A percentile compares a stretch with the other conserved stretches of the same genome.
These are phyloP conservation scores for Oncorhynchus tshawytscha DNA, from an alignment of 2,113 vertebrate genomes.

Conservation along the genomic window DNA sequence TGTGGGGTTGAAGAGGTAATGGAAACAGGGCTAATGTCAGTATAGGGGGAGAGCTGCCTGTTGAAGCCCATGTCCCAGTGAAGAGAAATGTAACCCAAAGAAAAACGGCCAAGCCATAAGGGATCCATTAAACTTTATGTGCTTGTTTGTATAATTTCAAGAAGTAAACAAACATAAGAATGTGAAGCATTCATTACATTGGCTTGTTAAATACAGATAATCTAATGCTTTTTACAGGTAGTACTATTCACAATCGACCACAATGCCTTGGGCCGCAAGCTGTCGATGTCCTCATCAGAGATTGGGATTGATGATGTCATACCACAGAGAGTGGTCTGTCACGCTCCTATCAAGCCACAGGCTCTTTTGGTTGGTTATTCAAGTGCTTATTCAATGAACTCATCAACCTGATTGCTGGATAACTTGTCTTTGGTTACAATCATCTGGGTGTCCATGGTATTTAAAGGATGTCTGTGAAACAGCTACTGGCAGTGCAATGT, in stretches of 20 bases:
- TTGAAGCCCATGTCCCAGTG: conserved; percentile 14
- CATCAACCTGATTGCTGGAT: not conserved
- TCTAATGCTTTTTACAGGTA: conserved; percentile 18
- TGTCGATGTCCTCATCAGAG: not conserved
- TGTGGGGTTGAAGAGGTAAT: conserved; percentile 25
- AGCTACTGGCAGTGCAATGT: not conserved
- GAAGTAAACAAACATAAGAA: conserved; percentile 36
- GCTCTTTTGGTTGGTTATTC: conserved; percentile 2
- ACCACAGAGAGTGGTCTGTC: not conserved
- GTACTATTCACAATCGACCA: conserved; percentile 12
- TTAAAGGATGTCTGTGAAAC: not conserved
- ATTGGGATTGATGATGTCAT: conserved; percentile 9
- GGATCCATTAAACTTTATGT: conserved; percentile 54
- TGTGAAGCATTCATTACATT: conserved; percentile 20
- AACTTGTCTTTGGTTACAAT: conserved; percentile 7
- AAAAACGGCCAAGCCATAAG: conserved; percentile 20
- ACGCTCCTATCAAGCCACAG: conserved; percentile 2
- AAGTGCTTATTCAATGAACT: conserved; percentile 4
- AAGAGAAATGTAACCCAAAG: conserved; percentile 17
- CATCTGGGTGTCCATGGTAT: not conserved
- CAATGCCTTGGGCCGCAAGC: conserved; percentile 5
- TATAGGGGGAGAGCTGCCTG: not conserved
- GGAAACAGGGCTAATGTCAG: conserved; percentile 37
- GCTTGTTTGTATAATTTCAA: conserved; percentile 43
- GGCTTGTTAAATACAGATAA: conserved; percentile 16